Evolutionary conservation across 2,888 invertebrate species (phyloP), one percentile per base, ranked within the genome.

Genomic region (Orthosia incerta): DNA sequence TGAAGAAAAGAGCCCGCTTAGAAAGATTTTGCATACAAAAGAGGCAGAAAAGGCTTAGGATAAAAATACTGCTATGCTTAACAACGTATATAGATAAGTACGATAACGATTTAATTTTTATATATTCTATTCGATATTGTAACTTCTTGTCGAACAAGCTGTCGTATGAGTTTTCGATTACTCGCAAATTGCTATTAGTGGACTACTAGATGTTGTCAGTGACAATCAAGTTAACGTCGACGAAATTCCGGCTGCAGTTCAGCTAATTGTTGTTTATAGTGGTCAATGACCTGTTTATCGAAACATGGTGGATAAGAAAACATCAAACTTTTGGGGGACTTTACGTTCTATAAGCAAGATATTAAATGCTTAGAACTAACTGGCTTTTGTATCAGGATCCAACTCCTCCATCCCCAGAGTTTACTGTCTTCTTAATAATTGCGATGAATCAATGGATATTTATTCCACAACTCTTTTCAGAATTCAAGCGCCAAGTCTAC

Each of bases 101-200:
- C 13, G 13, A 48, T 20, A 53, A 20, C 1, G 9, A 9, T 51
- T n/a, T 46, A 16, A n/a, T 31, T 23, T 18, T 20, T 9, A 61
- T 15, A 50, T 45, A 39, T 67, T 53, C 45, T 50, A 51, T 13
- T 71, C 20, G 3, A 39, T 45, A 45, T 39, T 46, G 18, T 71
- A 62, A 69, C 16, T 65, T 59, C 16, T 53, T 31, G 20, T 50
- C 45, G 48, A n/a, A 68, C 45, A 55, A 26, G 62, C 31, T 72
- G 83, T 71, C 55, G 26, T 26, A 20, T 66, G 53, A 46, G 57
- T 57, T 61, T 79, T 83, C 46, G 61, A 83, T 73, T 65, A 64
- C 45, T 65, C 20, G 76, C 83, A 83, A 79, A 83, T 83, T 79
- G 68, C 73, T 83, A 67, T 83, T 83, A 73, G 74, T 73, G 26